Conservation (phyloP, 2,888 invertebrate genomes). For the Bugulina stolonifera region DNA sequence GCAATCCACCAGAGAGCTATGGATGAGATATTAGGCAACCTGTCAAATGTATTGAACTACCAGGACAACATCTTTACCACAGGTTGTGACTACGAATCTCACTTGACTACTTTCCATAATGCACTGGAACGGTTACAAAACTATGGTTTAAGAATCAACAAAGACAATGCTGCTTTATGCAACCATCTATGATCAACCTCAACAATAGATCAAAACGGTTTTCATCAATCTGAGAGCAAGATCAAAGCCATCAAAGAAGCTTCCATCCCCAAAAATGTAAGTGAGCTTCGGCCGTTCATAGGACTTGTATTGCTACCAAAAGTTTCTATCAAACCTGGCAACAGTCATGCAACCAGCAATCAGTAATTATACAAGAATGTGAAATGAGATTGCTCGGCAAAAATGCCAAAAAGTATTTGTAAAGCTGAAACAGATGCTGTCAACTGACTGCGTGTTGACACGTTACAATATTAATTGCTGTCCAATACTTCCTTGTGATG, state of each 20-base stretch:
- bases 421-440: constrained; percentile 25
- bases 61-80: constrained; percentile 29
- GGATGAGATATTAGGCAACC: constrained; percentile 30
- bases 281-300: neutral
- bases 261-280: neutral
- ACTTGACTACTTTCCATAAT: constrained; percentile 1
- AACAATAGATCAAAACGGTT: constrained; percentile 25
- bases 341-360: neutral
- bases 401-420: constrained; percentile 28
- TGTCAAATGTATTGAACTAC: constrained; percentile 27
- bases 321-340: constrained; percentile 6
- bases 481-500: constrained; percentile 26
- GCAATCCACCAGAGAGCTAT: constrained; percentile 32
- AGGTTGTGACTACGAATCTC: constrained; percentile 11
- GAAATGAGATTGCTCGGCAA: neutral
- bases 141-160: constrained; percentile 22
- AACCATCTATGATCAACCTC: constrained; percentile 8
- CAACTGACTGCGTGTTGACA: constrained; percentile 28
- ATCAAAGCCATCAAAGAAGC: constrained; percentile 27
- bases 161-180: constrained; percentile 26
- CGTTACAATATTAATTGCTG: constrained; percentile 27
- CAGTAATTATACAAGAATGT: neutral
- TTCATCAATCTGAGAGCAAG: constrained; percentile 26
- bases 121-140: constrained; percentile 26
- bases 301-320: constrained; percentile 13